These are phyloP conservation scores for Papilio aristodemus DNA, from an alignment of 1,140 invertebrate species.

Conservation along the genomic window DNA sequence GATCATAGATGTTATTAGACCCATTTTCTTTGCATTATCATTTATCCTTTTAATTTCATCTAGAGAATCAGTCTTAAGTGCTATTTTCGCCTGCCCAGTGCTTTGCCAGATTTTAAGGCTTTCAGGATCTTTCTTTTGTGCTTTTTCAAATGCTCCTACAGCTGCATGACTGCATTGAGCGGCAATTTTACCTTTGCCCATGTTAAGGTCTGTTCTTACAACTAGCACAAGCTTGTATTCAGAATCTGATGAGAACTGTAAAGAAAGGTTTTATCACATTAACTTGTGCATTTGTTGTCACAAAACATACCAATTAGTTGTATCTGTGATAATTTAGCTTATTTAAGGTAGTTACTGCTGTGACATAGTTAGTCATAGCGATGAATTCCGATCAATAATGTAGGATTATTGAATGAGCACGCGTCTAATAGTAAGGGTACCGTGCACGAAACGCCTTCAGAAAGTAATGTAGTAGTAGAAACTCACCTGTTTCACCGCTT, in stretches of 20 bases:
- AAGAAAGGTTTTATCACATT: constrained; percentile 34
- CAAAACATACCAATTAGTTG: too few relatives aligned
- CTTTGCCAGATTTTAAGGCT: constrained; percentile 87
- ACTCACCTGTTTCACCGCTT: constrained; percentile 56
- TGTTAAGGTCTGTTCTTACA: constrained; percentile 93
- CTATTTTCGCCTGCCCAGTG: constrained; percentile 91
- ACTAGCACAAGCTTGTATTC: constrained; percentile 92
- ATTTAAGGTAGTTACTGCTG: too few relatives aligned
- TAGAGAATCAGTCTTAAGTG: constrained; percentile 87
- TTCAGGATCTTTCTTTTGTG: constrained; percentile 82
- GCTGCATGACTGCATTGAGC: constrained; percentile 96
- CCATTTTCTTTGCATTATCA: constrained; percentile 84
- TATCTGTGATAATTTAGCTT: too few relatives aligned
- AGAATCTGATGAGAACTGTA: constrained; percentile 60
- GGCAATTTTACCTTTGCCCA: constrained; percentile 97
- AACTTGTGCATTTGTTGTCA: neutral
- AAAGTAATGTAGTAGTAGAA: neutral
- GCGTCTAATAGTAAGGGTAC: too few relatives aligned
- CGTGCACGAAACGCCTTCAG: neutral
- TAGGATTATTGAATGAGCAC: too few relatives aligned
- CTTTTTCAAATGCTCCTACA: constrained; percentile 88
- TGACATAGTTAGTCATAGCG: too few relatives aligned
- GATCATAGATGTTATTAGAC: constrained; percentile 87
- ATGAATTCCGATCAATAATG: too few relatives aligned
- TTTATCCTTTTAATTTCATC: constrained; percentile 84